Evolutionary conservation across 2,113 vertebrate species (phyloP).

Genomic region (Thryonomys swinderianus): DNA sequence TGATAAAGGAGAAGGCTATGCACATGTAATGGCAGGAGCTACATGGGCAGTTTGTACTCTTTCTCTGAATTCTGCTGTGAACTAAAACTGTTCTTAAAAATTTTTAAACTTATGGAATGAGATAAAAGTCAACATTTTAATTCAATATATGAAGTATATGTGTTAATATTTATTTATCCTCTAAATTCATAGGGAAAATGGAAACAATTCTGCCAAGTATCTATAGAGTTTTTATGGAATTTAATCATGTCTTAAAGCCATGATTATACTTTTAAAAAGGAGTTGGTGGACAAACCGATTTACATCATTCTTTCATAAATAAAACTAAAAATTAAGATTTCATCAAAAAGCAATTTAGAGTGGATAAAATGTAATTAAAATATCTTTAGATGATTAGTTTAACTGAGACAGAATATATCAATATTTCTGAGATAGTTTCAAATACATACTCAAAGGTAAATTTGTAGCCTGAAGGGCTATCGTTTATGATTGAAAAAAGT

Average conservation of each 20-base stretch:
- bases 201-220: slow-evolving; percentile 29
- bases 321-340: slow-evolving; percentile 61
- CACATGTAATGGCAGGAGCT: no score
- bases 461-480: not conserved
- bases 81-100: not conserved
- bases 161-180: not conserved
- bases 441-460: slow-evolving; percentile 30
- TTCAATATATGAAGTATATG: not conserved
- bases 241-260: slow-evolving; percentile 1
- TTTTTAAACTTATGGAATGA: not conserved
- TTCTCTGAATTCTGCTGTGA: not conserved
- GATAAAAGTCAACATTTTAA: not conserved
- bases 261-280: not conserved
- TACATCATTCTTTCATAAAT: slow-evolving; percentile 25
- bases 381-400: slow-evolving; percentile 58
- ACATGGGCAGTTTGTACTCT: not conserved
- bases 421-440: slow-evolving; percentile 34
- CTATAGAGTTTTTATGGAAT: slow-evolving; percentile 12
- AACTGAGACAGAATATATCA: slow-evolving; percentile 15
- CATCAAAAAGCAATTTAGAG: slow-evolving; percentile 60
- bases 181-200: slow-evolving; percentile 11
- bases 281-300: not conserved
- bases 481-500: slow-evolving; percentile 42
- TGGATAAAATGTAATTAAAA: slow-evolving; percentile 57
- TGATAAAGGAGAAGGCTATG: not conserved